These are phyloP conservation scores for Troides helena DNA, from an alignment of 2,888 invertebrate species.

Conservation along the genomic window DNA sequence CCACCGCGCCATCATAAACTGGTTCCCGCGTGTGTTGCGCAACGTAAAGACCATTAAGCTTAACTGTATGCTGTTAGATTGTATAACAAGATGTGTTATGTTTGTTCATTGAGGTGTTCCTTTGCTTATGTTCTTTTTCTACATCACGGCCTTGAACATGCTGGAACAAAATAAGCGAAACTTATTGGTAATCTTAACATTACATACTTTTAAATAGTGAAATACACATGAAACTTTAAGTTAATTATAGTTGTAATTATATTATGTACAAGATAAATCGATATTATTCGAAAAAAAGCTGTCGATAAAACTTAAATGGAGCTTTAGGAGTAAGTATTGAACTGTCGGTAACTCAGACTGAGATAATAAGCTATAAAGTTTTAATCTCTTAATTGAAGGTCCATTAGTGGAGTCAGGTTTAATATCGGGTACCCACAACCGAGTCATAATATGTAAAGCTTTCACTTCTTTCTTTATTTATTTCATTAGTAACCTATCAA, in stretches of 20 bases:
- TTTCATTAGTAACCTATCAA: constrained; percentile 15
- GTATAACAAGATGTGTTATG: constrained; percentile 2
- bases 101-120: neutral
- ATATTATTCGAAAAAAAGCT: neutral
- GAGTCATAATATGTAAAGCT: constrained; percentile 5
- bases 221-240: no score
- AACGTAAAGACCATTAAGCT: constrained; percentile 23
- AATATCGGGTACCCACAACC: neutral
- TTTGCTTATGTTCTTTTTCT: neutral
- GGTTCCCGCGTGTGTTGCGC: constrained; percentile 36
- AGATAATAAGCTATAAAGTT: constrained; percentile 21
- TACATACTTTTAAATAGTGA: no score
- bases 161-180: neutral
- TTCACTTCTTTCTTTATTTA: constrained; percentile 17
- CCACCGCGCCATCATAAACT: constrained; percentile 33
- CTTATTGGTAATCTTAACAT: no score
- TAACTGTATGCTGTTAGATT: constrained; percentile 6
- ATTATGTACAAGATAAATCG: neutral
- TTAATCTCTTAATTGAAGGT: constrained; percentile 16
- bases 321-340: neutral
- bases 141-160: neutral
- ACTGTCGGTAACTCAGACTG: neutral
- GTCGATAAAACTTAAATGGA: neutral
- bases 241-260: no score
- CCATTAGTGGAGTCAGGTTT: constrained; percentile 10